These are phyloP conservation scores for Pollicipes pollicipes DNA, from an alignment of 1,140 invertebrate species.

Conservation along the genomic window DNA sequence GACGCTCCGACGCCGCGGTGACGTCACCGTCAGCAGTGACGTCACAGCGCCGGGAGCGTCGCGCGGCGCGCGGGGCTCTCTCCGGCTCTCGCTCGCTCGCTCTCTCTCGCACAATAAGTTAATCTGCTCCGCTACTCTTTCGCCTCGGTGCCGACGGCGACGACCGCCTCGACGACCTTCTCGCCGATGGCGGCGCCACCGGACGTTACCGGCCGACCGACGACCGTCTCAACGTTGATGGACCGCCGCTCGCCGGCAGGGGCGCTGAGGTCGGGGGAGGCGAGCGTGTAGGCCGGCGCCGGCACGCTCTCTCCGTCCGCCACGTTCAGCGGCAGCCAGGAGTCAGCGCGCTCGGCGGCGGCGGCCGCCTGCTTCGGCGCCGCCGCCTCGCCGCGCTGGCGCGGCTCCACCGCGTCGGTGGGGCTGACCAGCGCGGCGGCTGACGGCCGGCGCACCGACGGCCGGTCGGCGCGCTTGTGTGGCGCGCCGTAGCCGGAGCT, in stretches of 20 bases:
- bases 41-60: too few relatives aligned
- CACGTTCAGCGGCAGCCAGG: neutral
- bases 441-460: slow-evolving; percentile 8
- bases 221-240: neutral
- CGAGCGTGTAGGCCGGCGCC: too few relatives aligned
- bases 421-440: neutral
- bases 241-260: neutral
- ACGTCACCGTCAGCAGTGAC: too few relatives aligned
- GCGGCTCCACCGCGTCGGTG: neutral
- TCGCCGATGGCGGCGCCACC: neutral
- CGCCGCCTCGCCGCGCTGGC: slow-evolving; percentile 6
- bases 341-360: neutral
- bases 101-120: neutral
- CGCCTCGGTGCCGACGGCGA: neutral
- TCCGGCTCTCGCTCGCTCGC: too few relatives aligned
- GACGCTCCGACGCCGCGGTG: too few relatives aligned
- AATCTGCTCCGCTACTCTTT: neutral
- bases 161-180: neutral
- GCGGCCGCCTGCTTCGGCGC: neutral
- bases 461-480: slow-evolving; percentile 6
- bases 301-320: neutral
- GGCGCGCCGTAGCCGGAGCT: slow-evolving; percentile 3
- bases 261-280: too few relatives aligned
- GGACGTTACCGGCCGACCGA: neutral
- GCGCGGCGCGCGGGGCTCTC: too few relatives aligned